phyloP scores from a whole-genome alignment of 2,113 vertebrate genomes.

The Orcinus orca region DNA sequence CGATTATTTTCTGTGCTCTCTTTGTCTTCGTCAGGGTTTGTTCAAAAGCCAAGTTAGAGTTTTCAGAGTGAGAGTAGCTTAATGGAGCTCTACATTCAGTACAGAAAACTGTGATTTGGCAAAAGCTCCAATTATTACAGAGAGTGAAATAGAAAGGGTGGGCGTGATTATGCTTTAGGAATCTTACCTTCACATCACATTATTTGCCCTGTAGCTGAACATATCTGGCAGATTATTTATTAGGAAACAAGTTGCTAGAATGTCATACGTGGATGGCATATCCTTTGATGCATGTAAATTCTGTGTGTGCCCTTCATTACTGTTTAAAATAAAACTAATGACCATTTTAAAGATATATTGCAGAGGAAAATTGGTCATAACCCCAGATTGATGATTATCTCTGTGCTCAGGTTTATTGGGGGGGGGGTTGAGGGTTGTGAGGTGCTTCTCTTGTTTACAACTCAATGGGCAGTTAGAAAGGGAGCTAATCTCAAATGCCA shows the following conservation, averaged over 20 bases:
- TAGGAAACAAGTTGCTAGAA: neutral
- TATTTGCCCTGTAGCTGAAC: neutral
- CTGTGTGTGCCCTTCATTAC: neutral
- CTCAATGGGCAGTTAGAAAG: neutral
- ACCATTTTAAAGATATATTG: neutral
- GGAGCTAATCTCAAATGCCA: neutral
- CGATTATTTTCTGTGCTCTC: slow-evolving; percentile 47
- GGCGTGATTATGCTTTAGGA: neutral
- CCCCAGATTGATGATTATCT: neutral
- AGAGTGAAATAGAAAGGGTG: neutral
- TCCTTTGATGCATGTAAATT: neutral
- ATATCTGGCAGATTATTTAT: neutral
- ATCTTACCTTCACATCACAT: neutral
- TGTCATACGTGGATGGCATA: neutral
- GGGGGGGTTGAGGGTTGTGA: accelerated
- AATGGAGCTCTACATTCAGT: neutral
- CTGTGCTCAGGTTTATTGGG: neutral
- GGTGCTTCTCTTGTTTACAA: neutral
- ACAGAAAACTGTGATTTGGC: slow-evolving; percentile 34
- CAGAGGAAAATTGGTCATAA: neutral
- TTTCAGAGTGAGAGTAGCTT: slow-evolving; percentile 36
- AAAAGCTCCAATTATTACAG: neutral
- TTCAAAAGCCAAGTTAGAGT: slow-evolving; percentile 39
- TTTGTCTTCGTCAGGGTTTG: slow-evolving; percentile 40
- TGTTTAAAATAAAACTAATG: neutral